Evolutionary conservation across 2,888 invertebrate species (phyloP), one percentile per base, ranked within the genome.

Genomic region (Cynaeus angustus): DNA sequence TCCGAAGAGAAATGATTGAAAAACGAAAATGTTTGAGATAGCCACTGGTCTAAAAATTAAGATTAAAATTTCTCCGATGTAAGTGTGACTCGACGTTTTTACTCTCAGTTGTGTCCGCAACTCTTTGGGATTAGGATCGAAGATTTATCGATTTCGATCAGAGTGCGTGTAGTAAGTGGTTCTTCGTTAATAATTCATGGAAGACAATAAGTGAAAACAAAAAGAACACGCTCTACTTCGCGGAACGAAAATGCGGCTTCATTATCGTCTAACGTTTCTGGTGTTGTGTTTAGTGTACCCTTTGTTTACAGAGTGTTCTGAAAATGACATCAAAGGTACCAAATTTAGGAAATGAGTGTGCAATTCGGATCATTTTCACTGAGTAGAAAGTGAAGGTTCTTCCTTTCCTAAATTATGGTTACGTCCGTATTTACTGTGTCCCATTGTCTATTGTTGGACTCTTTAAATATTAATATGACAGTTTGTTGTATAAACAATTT

Each of bases 321-420:
- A 83, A 72, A 84, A 84, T 72, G 83, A 84, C 61, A 84, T 84
- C 72, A 78, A 80, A 83, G 83, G 83, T 83, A 78, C 14, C 21
- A 21, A 21, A 21, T 13, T 26, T 13, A 8, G 14, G 21, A 45
- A 16, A 13, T 9, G 45, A 30, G 59, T 43, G 55, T 41, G 45
- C 59, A 50, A 62, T 48, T 46, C 16, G 37, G 45, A 13, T 10
- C 10, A 41, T 38, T 56, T 56, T 56, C 21, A 10, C 41, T n/a
- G 13, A 33, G 16, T 38, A 62, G 62, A 62, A 62, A 62, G 62
- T 62, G 62, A 62, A 62, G 14, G 43, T 16, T 14, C 37, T 38
- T 16, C 46, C 46, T 46, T 46, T 8, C n/a, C 21, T 13, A 46
- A 46, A 46, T 46, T 26, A 41, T 41, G 41, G 41, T 46, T 46